These are phyloP conservation scores for Cetonia aurata DNA, from an alignment of 2,888 invertebrate species.

Conservation along the genomic window DNA sequence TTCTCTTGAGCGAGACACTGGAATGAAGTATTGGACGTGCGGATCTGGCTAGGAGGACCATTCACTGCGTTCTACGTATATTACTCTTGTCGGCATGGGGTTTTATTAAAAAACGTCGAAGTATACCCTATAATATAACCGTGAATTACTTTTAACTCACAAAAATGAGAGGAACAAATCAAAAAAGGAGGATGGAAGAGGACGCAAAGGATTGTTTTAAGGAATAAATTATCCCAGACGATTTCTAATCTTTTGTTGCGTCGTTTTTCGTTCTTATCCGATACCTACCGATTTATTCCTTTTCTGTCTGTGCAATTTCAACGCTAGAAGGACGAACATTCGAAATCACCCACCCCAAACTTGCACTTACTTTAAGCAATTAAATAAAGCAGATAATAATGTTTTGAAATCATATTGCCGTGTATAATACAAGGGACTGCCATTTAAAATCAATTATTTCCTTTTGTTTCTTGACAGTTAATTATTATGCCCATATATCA, in stretches of 20 bases:
- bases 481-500: constrained; percentile 23
- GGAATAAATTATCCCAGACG: constrained; percentile 43
- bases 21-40: constrained; percentile 54
- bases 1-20: constrained; percentile 46
- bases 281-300: constrained; percentile 8
- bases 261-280: background rate
- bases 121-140: constrained; percentile 45
- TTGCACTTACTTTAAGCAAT: too few species aligned
- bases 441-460: constrained; percentile 23
- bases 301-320: constrained; percentile 3
- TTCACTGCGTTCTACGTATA: constrained; percentile 50
- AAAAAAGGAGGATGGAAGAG: background rate
- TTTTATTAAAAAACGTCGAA: constrained; percentile 52
- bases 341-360: too few species aligned
- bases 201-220: constrained; percentile 33
- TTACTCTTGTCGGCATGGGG: constrained; percentile 54
- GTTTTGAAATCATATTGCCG: too few species aligned
- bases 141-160: constrained; percentile 37
- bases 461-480: constrained; percentile 24
- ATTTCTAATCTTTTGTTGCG: constrained; percentile 5
- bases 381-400: too few species aligned
- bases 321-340: background rate
- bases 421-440: too few species aligned
- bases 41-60: constrained; percentile 42
- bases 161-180: constrained; percentile 35